Evolutionary conservation across 2,113 vertebrate species (phyloP).

Genomic region (Smithornis capensis): DNA sequence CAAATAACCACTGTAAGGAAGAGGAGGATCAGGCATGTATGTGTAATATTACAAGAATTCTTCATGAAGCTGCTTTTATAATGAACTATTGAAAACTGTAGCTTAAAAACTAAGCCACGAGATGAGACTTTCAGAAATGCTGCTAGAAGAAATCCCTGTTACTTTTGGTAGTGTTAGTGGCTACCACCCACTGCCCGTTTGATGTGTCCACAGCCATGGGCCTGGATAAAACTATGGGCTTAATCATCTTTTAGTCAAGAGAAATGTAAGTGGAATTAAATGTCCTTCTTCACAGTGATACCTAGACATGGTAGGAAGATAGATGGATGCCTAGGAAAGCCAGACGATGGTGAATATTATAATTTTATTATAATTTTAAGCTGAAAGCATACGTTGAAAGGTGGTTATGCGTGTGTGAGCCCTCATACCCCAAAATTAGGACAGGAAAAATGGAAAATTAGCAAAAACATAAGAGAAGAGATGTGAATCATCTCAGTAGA

Average conservation of each 20-base stretch:
- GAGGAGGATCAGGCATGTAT: neutral
- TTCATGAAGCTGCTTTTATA: neutral
- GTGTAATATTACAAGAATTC: neutral
- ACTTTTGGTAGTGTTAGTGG: neutral
- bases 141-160: neutral
- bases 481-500: neutral
- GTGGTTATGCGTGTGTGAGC: neutral
- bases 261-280: neutral
- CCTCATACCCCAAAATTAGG: neutral
- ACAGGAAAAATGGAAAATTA: neutral
- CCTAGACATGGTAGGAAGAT: neutral
- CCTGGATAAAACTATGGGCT: neutral
- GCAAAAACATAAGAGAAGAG: neutral
- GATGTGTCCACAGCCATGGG: accelerated
- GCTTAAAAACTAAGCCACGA: neutral
- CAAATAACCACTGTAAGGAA: neutral
- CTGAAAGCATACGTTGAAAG: neutral
- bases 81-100: neutral
- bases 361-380: neutral
- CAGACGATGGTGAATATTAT: neutral
- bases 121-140: neutral
- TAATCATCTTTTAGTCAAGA: neutral
- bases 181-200: neutral
- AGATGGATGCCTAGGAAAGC: neutral
- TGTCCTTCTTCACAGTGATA: neutral